Evolutionary conservation across 1,140 invertebrate species (phyloP), one percentile per base, ranked within the genome.

Genomic region (Pseudomyrmex sp.): DNA sequence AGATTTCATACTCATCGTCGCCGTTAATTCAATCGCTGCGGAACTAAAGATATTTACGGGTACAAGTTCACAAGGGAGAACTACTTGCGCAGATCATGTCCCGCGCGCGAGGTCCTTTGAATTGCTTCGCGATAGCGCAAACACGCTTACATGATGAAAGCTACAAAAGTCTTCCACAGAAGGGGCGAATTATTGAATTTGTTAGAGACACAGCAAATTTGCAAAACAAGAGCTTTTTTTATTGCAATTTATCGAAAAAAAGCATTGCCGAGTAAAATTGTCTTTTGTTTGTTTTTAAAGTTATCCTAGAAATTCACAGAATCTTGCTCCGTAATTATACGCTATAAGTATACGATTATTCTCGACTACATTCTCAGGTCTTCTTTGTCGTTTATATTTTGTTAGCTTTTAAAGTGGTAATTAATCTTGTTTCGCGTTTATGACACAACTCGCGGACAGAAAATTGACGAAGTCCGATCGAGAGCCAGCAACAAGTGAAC

Each of bases 1-100:
- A 72, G 76, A 80, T 80, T 72, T 56, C 66, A 80, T 80, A 72
- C 44, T 72, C 23, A 52, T 20, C 46, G 54, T 59, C 44, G 76
- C 20, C 66, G 66, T 80, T 80, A 80, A 80, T 80, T 72, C 58
- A 80, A 80, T 80, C 54, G 18, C n/a, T 54, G 46, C 2, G 44
- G 46, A 48, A 80, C 76, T 80, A 72, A 72, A 13, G 76, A 59
- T 65, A 80, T 80, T 80, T 80, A 80, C 66, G 54, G 15, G 52
- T 23, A 46, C 54, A 66, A 35, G 44, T 56, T 56, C 23, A 18
- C 48, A 70, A 7, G 76, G 56, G 56, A 35, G 61, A 72, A 61
- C 54, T 66, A 61, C 50, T 48, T 12, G n/a, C 23, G 52, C 54
- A 48, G 20, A 9, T 26, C 54, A 10, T 44, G 20, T 50, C 44